Percentiles rank a stretch among this genome's conserved stretches.
Conservation (phyloP, 2,797 vertebrate species). For the Myoxocephalus aenaeus region DNA sequence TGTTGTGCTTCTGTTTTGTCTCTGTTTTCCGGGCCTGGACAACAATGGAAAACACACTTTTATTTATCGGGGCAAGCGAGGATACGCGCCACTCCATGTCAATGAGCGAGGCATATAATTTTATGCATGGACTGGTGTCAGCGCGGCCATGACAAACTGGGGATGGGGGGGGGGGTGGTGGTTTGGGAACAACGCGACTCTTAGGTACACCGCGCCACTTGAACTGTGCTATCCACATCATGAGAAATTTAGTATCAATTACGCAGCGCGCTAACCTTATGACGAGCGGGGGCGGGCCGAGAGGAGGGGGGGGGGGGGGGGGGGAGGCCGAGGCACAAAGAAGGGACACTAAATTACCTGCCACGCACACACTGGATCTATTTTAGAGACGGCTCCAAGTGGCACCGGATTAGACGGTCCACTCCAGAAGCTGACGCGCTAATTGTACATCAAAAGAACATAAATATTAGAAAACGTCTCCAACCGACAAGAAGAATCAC, state of each 20-base stretch:
- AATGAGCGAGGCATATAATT: constrained; percentile 70
- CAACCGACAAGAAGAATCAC: constrained; percentile 27
- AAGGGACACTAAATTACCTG: constrained; percentile 77
- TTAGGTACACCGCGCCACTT: constrained; percentile 72
- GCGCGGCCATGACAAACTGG: constrained; percentile 69
- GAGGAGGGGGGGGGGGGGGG: constrained; percentile 65
- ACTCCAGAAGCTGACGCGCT: constrained; percentile 67
- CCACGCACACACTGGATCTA: constrained; percentile 71
- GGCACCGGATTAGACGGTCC: constrained; percentile 70
- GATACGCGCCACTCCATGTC: constrained; percentile 73
- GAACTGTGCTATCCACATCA: constrained; percentile 78
- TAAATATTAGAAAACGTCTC: constrained; percentile 68
- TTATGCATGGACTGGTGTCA: constrained; percentile 71
- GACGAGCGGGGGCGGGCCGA: constrained; percentile 68
- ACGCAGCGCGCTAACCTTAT: constrained; percentile 77
- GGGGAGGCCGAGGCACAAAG: constrained; percentile 55
- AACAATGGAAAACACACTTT: constrained; percentile 69
- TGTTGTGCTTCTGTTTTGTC: constrained; percentile 54
- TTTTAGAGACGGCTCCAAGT: constrained; percentile 73
- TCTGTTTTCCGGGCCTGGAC: constrained; percentile 58
- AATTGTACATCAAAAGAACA: constrained; percentile 73
- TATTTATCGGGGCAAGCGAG: constrained; percentile 69
- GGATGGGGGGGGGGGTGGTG: not conserved
- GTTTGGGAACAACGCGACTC: constrained; percentile 66
- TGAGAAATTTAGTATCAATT: constrained; percentile 83